phyloP scores from a whole-genome alignment of 2,113 vertebrate genomes.

The Lepus americanus region DNA sequence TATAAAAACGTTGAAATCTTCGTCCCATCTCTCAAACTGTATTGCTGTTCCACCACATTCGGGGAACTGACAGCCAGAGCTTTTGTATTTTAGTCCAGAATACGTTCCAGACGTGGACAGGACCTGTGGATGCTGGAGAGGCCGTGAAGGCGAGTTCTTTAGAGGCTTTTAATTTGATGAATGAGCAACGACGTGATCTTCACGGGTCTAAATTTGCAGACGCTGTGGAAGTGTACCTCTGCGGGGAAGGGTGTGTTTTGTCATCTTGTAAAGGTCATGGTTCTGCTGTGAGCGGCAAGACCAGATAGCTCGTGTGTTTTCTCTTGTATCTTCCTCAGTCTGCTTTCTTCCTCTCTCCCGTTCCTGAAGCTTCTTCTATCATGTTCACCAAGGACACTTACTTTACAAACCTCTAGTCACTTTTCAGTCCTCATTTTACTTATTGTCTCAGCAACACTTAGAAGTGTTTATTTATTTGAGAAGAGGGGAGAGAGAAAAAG shows the following conservation, averaged over 20 bases:
- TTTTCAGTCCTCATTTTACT: not conserved
- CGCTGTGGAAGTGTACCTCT: constrained; percentile 18
- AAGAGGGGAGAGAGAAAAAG: no score
- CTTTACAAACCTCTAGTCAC: not conserved
- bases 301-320: not conserved
- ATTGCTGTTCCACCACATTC: not conserved
- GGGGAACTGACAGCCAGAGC: not conserved
- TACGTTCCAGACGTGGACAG: not conserved
- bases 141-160: constrained; percentile 1
- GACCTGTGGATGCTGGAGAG: not conserved
- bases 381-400: not conserved
- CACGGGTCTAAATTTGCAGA: constrained; percentile 22
- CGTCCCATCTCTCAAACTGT: constrained; percentile 35
- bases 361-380: not conserved
- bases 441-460: not conserved
- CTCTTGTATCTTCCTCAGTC: not conserved
- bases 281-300: not conserved
- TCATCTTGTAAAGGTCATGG: constrained; percentile 30
- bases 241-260: not conserved
- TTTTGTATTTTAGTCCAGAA: not conserved
- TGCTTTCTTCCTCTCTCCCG: not conserved
- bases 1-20: constrained; percentile 5
- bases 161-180: constrained; percentile 50
- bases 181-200: constrained; percentile 44
- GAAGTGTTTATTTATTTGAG: no score